Conservation (phyloP, 2,113 vertebrate genomes). For the western clawed frog (Xenopus tropicalis) region DNA sequence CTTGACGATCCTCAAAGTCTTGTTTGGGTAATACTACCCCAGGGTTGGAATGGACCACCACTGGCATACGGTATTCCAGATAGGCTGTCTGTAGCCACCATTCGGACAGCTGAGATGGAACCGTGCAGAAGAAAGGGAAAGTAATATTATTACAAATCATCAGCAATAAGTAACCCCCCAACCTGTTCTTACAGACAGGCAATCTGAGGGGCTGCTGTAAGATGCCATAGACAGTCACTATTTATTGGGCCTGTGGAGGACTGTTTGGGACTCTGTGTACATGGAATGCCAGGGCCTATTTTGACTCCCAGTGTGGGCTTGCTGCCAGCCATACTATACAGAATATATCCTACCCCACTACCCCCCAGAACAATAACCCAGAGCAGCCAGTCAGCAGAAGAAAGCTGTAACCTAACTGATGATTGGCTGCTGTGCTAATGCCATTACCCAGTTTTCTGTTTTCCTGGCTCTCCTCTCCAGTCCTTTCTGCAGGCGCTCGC, state of each 20-base stretch:
- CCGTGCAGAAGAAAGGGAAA: not conserved
- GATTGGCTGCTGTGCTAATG: too few relatives aligned
- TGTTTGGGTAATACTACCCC: constrained; percentile 85
- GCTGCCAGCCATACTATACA: too few relatives aligned
- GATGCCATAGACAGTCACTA: too few relatives aligned
- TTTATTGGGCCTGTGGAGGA: too few relatives aligned
- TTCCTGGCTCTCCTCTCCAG: constrained; percentile 79
- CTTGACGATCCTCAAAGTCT: constrained; percentile 88
- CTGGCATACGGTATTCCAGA: constrained; percentile 88
- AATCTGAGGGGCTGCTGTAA: too few relatives aligned
- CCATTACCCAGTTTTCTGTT: constrained; percentile 87
- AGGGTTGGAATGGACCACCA: constrained; percentile 88
- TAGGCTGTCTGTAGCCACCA: constrained; percentile 97
- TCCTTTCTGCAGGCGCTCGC: constrained; percentile 83
- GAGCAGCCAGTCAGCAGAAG: too few relatives aligned
- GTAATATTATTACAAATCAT: not conserved
- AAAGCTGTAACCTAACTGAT: too few relatives aligned
- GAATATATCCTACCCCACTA: too few relatives aligned
- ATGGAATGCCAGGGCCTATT: too few relatives aligned
- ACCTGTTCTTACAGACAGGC: not conserved
- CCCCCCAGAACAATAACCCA: too few relatives aligned
- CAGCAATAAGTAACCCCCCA: not conserved
- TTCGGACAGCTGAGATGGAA: constrained; percentile 77
- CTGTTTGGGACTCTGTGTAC: too few relatives aligned
- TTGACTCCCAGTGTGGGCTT: too few relatives aligned